Evolutionary conservation across 2,797 vertebrate genomes (phyloP).

Genomic region (Rhinoraja longicauda): DNA sequence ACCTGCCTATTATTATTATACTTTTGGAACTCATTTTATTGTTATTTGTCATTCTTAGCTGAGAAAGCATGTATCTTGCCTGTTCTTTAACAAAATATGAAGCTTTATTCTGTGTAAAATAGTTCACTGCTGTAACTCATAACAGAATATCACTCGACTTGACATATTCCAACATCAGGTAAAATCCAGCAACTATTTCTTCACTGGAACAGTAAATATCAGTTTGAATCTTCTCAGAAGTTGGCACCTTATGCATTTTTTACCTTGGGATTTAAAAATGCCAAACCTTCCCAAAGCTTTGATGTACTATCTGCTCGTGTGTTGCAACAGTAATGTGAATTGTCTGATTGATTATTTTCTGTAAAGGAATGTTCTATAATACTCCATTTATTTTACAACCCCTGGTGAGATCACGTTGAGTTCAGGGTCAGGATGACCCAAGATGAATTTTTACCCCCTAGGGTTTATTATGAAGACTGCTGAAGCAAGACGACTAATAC

Average conservation of each 20-base stretch:
- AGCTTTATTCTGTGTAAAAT: not conserved
- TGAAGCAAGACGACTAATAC: conserved; percentile 12
- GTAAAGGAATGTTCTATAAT: not conserved
- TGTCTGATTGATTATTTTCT: not conserved
- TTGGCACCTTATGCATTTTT: not conserved
- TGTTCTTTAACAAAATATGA: not conserved
- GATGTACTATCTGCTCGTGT: not conserved
- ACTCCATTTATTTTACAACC: conserved; percentile 14
- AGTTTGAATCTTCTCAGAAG: not conserved
- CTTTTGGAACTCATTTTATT: not conserved
- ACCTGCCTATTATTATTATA: not conserved
- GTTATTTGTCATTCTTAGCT: not conserved
- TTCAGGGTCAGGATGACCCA: conserved; percentile 24
- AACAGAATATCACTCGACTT: not conserved
- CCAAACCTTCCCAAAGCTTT: not conserved
- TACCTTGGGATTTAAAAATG: not conserved
- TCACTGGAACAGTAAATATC: not conserved
- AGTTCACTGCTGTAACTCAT: not conserved
- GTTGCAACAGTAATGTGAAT: not conserved
- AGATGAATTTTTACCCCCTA: not conserved
- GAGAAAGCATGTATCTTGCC: not conserved
- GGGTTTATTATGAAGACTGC: not conserved
- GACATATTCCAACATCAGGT: not conserved
- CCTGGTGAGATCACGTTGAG: not conserved
- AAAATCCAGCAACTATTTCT: not conserved